A percentile compares a stretch with the other conserved stretches of the same genome.
These are phyloP conservation scores for Ciconia nigra DNA, from an alignment of 2,797 vertebrate genomes.

Conservation along the genomic window DNA sequence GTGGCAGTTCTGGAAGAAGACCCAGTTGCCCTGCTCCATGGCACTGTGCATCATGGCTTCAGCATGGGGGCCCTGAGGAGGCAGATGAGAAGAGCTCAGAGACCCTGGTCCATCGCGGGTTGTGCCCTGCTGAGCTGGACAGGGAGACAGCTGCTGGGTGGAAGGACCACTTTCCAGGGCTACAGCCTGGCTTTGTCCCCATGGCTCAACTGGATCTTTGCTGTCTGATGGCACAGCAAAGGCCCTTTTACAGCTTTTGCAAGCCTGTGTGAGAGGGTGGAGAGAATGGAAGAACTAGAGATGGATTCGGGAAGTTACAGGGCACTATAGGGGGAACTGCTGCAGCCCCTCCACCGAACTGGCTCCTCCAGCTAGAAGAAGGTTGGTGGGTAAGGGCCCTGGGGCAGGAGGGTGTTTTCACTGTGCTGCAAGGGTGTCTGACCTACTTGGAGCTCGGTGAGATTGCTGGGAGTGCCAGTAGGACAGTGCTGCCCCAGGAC, in stretches of 20 bases:
- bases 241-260: neutral
- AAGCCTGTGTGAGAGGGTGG: neutral
- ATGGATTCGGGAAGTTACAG: neutral
- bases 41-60: constrained; percentile 86
- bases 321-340: neutral
- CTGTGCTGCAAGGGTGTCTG: neutral
- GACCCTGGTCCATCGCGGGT: rapidly evolving
- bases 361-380: neutral
- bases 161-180: neutral
- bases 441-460: neutral
- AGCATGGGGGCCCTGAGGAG: constrained; percentile 82
- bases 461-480: neutral
- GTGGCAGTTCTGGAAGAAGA: constrained; percentile 97
- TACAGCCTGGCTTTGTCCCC: neutral
- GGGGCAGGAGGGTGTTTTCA: neutral
- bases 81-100: neutral
- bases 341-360: neutral
- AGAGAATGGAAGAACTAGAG: neutral
- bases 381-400: neutral
- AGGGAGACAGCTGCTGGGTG: neutral
- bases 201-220: neutral
- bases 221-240: neutral
- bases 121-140: neutral
- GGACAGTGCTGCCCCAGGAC: neutral
- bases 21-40: constrained; percentile 91